These are phyloP conservation scores for Orthonyx spaldingii DNA, from an alignment of 2,113 vertebrate species.

Conservation along the genomic window DNA sequence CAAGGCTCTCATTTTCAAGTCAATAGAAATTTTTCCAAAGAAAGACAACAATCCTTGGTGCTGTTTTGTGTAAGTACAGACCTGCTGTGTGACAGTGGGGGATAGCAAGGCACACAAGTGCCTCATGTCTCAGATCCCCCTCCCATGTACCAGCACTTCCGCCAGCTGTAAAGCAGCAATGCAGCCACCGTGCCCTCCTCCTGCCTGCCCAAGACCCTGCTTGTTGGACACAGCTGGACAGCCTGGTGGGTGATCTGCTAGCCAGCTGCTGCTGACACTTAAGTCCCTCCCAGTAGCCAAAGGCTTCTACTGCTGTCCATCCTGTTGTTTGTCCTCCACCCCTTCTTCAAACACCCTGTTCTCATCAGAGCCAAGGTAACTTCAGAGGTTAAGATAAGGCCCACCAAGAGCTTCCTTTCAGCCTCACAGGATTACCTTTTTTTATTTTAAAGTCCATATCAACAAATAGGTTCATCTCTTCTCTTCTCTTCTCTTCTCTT, in stretches of 20 bases:
- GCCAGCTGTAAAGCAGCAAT: background rate
- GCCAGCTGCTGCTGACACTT: background rate
- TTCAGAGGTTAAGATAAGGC: background rate
- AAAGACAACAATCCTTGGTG: background rate
- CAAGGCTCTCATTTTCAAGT: background rate
- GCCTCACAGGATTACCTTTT: background rate
- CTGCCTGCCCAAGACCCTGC: background rate
- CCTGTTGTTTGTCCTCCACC: background rate
- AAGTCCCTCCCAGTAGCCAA: background rate
- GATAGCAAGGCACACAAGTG: fast-evolving
- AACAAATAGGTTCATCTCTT: background rate
- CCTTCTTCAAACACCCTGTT: background rate
- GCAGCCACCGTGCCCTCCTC: fast-evolving
- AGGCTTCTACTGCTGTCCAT: background rate
- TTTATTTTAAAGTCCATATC: background rate
- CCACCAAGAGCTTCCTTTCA: background rate
- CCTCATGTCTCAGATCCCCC: background rate
- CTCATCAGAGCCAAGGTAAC: background rate
- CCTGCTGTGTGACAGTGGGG: background rate
- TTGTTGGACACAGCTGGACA: background rate
- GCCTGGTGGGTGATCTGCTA: background rate
- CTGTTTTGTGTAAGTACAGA: background rate
- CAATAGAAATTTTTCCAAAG: background rate
- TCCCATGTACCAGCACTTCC: background rate
- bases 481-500: too few species aligned